Evolutionary conservation across 2,797 vertebrate species (phyloP).

Genomic region (Nyctalus aviator): DNA sequence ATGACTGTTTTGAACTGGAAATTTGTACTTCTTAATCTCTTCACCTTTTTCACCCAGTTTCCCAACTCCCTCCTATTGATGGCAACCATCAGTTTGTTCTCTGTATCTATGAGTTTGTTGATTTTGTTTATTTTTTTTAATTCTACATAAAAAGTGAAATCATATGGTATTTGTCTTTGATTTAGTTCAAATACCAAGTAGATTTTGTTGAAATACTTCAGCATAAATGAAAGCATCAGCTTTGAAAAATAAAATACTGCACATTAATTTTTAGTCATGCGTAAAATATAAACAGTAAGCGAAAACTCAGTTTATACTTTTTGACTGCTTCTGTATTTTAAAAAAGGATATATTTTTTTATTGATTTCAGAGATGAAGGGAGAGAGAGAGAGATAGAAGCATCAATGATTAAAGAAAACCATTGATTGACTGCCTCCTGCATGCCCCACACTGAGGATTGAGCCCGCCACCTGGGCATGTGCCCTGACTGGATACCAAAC

Average conservation of each 20-base stretch:
- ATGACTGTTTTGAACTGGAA: not conserved
- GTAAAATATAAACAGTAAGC: constrained; percentile 30
- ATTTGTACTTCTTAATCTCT: not conserved
- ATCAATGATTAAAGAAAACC: no score
- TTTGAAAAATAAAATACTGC: constrained; percentile 58
- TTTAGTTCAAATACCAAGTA: constrained; percentile 18
- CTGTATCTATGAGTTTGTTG: not conserved
- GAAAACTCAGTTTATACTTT: constrained; percentile 27
- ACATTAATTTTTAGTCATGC: not conserved
- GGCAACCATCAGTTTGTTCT: not conserved
- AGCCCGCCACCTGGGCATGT: no score
- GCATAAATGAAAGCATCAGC: not conserved
- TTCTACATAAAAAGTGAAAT: not conserved
- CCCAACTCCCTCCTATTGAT: no score
- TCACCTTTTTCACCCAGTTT: not conserved
- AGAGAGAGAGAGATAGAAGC: no score
- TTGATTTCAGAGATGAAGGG: no score
- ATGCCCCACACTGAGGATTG: no score
- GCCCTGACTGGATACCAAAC: no score
- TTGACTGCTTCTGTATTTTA: constrained; percentile 26
- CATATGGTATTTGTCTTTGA: not conserved
- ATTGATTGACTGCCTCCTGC: no score
- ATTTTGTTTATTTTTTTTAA: not conserved
- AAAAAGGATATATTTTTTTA: no score
- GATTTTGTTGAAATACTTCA: constrained; percentile 42